Base-by-base conservation (phyloP, 2,797 vertebrate species). In the Myotis daubentonii region DNA sequence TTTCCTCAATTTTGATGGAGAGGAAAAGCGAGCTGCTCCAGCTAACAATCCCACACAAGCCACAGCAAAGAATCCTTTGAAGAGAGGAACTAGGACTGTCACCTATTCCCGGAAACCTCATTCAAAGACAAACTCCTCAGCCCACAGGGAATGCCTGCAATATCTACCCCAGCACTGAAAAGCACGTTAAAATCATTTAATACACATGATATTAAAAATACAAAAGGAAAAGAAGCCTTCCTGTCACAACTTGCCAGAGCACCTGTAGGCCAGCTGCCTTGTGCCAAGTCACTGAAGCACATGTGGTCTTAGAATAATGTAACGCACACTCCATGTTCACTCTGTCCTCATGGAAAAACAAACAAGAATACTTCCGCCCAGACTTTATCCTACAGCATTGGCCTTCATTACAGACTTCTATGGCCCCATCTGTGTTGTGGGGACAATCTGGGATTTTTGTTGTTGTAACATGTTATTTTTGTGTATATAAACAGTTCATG, bases 261-360 rank as follows among this genome's bases (percentile, higher is more conserved):
- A 97, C 97, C 96, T 97, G 97, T 96, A 96, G 93, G 80, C 94
- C 90, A 96, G 95, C 82, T 87, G 86, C 86, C 55, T n/a, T 28
- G 65, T 91, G 93, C 96, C 96, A 97, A 94, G 92, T 95, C 76
- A 44, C 38, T 81, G 74, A 11, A 81, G 92, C 82, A 84, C 92
- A 96, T 72, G 83, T 94, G 96, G 86, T 70, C 87, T 92, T 60
- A 38, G 0, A 71, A 83, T 22, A 80, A 91, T 2, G 3, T 33
- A 88, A 74, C 71, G 66, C 19, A 49, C 41, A 81, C 92, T 95
- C 82, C 71, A 51, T 68, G 81, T 25, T 65, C 84, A 68, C 41
- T 89, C 82, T 7, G 3, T 74, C 62, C 95, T 94, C 72, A 0
- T n/a, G 92, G 83, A 94, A 82, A 94, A 96, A 85, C 83, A 95